These are phyloP conservation scores for Liodrosophila aerea DNA, from an alignment of 2,888 invertebrate genomes.

Conservation along the genomic window DNA sequence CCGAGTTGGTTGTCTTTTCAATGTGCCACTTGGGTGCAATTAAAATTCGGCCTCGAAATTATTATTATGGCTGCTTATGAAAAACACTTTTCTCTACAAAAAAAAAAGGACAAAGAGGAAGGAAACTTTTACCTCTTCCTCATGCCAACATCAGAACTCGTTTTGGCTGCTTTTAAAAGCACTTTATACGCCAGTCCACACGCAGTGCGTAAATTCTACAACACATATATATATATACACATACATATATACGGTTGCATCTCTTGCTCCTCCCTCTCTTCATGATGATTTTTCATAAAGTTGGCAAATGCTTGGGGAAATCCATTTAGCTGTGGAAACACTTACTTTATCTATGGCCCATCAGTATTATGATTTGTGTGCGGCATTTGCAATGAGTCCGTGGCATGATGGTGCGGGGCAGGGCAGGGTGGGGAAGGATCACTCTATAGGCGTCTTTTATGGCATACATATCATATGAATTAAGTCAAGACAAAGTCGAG, in stretches of 20 bases:
- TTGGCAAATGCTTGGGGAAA: slow-evolving; percentile 78
- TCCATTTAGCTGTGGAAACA: slow-evolving; percentile 71
- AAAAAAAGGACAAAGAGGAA: neutral
- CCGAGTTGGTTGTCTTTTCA: slow-evolving; percentile 46
- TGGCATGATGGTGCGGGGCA: neutral
- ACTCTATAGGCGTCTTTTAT: slow-evolving; percentile 13
- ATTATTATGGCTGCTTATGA: slow-evolving; percentile 75
- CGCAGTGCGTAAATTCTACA: slow-evolving; percentile 59
- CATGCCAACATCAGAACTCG: slow-evolving; percentile 69
- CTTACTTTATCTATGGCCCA: slow-evolving; percentile 73
- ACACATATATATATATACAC: slow-evolving; percentile 26
- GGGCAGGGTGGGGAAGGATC: slow-evolving; percentile 16
- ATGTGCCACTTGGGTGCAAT: slow-evolving; percentile 80
- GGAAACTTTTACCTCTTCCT: slow-evolving; percentile 42
- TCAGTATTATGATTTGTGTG: slow-evolving; percentile 69
- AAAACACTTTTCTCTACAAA: slow-evolving; percentile 67
- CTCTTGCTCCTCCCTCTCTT: slow-evolving; percentile 24
- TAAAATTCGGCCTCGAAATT: slow-evolving; percentile 78
- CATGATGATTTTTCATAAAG: slow-evolving; percentile 77
- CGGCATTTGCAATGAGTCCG: slow-evolving; percentile 11
- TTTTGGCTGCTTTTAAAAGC: slow-evolving; percentile 71
- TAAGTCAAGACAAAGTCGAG: slow-evolving; percentile 33
- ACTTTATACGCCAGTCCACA: slow-evolving; percentile 73
- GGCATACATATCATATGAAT: slow-evolving; percentile 32
- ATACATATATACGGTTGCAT: slow-evolving; percentile 18